Evolutionary conservation across 2,113 vertebrate genomes (phyloP), one percentile per base, ranked within the genome.

Genomic region (Limnothrissa miodon): DNA sequence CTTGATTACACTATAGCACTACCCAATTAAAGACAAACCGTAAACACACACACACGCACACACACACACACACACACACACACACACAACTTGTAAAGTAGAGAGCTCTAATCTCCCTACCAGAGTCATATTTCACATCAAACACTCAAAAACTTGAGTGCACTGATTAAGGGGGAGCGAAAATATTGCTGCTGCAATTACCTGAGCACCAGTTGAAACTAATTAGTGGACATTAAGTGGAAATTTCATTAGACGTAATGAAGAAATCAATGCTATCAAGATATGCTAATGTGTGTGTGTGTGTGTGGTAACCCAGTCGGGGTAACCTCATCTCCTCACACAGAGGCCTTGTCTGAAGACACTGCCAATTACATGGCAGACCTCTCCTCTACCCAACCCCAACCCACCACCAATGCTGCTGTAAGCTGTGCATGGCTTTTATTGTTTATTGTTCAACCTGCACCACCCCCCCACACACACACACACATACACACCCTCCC

Each of bases 221-320:
- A 95, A 95, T 94, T 94, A 93, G 90, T 89, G 90, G 91, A 91
- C 92, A 93, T 92, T 95, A 94, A 92, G 92, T 91, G 92, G 90
- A 90, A 93, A 93, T 93, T 90, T 92, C 90, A 94, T 93, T 95
- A 89, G n/a, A 23, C 82, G 82, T 89, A 94, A 95, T 95, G 90
- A 94, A 92, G 89, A 92, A 94, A 94, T 95, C 94, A 92, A 89
- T 94, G 93, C 91, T 92, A 93, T 95, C 90, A 93, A 90, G 91
- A 94, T 94, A 94, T 95, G 94, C 91, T 93, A 95, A 95, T 94
- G 91, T 8, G n/a, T 29, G 56, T 25, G n/a, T 25, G 48, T 19
- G 15, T 53, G 51, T 19, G 3, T 48, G 85, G 89, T 85, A 89
- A 85, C 87, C 88, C 91, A 89, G 74, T 86, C 89, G 88, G 91